Percentiles rank a stretch among this genome's conserved stretches.
Conservation (phyloP, 2,888 invertebrate genomes). For the Margaritifera margaritifera region DNA sequence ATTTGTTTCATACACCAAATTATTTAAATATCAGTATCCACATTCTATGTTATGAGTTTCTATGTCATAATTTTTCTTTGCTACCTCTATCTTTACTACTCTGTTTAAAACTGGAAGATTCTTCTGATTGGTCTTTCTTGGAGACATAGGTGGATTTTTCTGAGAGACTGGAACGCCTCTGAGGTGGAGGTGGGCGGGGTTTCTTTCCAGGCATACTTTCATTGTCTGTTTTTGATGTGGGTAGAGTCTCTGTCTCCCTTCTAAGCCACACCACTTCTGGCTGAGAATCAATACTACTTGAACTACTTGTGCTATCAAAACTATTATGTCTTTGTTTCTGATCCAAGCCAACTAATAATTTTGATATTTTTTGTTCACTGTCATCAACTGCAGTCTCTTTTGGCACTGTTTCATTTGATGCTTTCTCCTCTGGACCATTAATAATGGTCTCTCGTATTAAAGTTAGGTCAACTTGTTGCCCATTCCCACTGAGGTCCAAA, state of each 20-base stretch:
- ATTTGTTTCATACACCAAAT: no score
- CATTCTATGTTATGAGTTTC: no score
- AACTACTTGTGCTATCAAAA: slow-evolving; percentile 50
- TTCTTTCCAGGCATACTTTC: slow-evolving; percentile 26
- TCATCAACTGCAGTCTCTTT: background rate
- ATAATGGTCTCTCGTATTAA: slow-evolving; percentile 20
- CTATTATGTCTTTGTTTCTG: slow-evolving; percentile 28
- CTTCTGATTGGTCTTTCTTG: background rate
- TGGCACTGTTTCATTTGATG: slow-evolving; percentile 8
- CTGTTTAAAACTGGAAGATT: no score
- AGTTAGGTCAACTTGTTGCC: background rate
- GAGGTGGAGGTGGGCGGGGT: slow-evolving; percentile 57
- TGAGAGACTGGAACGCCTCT: slow-evolving; percentile 55
- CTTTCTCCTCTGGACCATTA: slow-evolving; percentile 11
- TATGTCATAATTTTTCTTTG: no score
- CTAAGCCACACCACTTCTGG: slow-evolving; percentile 38
- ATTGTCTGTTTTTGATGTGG: slow-evolving; percentile 53
- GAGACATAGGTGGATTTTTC: slow-evolving; percentile 19
- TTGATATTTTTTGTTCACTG: slow-evolving; percentile 26
- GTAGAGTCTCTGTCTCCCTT: slow-evolving; percentile 40
- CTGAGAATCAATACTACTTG: slow-evolving; percentile 55
- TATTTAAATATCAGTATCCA: no score
- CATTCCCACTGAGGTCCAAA: slow-evolving; percentile 1
- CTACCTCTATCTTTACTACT: no score
- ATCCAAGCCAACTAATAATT: slow-evolving; percentile 20